These are phyloP conservation scores for Fragum whitleyi DNA, from an alignment of 2,888 invertebrate species.

Conservation along the genomic window DNA sequence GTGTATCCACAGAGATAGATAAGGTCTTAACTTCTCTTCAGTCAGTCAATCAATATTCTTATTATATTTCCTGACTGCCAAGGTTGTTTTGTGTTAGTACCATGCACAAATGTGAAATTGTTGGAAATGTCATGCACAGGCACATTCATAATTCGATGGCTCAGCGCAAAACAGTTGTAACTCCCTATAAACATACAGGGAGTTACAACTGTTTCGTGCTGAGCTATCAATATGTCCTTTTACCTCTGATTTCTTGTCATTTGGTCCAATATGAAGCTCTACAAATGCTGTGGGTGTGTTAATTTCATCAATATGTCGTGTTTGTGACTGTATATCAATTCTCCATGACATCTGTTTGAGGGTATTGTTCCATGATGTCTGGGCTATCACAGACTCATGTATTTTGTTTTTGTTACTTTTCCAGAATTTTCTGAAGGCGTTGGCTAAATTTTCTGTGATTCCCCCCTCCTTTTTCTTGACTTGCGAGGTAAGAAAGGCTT, in stretches of 20 bases:
- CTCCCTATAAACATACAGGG: too few relatives aligned
- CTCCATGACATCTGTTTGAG: conserved; percentile 82
- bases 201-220: too few relatives aligned
- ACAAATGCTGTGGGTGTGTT: conserved; percentile 87
- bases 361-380: conserved; percentile 81
- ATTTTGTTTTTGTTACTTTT: conserved; percentile 81
- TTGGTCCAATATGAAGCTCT: conserved; percentile 89
- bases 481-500: conserved; percentile 83
- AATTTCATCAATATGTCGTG: conserved; percentile 91
- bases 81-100: too few relatives aligned
- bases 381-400: conserved; percentile 79
- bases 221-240: too few relatives aligned
- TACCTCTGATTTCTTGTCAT: conserved; percentile 78
- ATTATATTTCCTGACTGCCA: too few relatives aligned
- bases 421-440: conserved; percentile 82
- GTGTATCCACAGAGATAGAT: too few relatives aligned
- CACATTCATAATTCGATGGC: too few relatives aligned
- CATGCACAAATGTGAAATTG: too few relatives aligned
- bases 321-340: conserved; percentile 88
- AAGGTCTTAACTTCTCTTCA: too few relatives aligned
- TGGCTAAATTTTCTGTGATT: conserved; percentile 82
- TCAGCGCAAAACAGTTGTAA: too few relatives aligned
- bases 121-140: too few relatives aligned
- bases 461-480: conserved; percentile 79
- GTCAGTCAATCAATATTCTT: too few relatives aligned